Base-by-base conservation (phyloP, 2,888 invertebrate genomes). In the Drosophila sordidapex region DNA sequence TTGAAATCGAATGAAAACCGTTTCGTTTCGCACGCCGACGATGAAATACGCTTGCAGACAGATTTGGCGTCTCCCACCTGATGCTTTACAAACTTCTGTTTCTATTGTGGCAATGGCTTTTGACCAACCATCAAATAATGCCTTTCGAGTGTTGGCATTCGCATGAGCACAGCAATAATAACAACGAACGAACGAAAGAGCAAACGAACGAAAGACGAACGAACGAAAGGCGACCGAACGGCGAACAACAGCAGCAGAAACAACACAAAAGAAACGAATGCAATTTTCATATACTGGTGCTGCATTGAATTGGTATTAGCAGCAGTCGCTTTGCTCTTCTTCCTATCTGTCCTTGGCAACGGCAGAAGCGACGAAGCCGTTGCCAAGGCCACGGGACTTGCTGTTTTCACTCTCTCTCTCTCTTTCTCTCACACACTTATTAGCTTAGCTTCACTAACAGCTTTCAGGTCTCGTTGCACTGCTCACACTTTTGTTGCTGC, bases 301-400 rank as follows among this genome's bases (percentile, higher is more conserved):
- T 67, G 74, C 57, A 70, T 76, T 76, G 76, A 54, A 80, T 70
- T 67, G 54, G 61, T 61, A 76, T 76, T 69, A 67, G 58, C 56
- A 61, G 57, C 62, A 61, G 54, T 58, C 43, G 43, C 29, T 27
- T 43, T 38, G 46, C 52, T 25, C 35, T 13, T 4, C 46, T 54
- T 38, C 25, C 53, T 27, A 21, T 51, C 18, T 65, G 56, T 54
- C 71, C 51, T 70, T 67, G 53, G 63, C 63, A 46, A 38, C 54
- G 35, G 62, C 49, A 61, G 10, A 25, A 49, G 29, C 36, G 40
- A 31, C 49, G 13, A 21, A 58, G 46, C 35, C 65, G 80, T 74
- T 76, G 65, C 71, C 81, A 83, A 88, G 83, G 83, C 87, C 87
- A 76, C 71, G 71, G 57, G 15, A 65, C 38, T 21, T 61, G 43